Evolutionary conservation across 2,113 vertebrate genomes (phyloP).

Genomic region (Odocoileus virginianus): DNA sequence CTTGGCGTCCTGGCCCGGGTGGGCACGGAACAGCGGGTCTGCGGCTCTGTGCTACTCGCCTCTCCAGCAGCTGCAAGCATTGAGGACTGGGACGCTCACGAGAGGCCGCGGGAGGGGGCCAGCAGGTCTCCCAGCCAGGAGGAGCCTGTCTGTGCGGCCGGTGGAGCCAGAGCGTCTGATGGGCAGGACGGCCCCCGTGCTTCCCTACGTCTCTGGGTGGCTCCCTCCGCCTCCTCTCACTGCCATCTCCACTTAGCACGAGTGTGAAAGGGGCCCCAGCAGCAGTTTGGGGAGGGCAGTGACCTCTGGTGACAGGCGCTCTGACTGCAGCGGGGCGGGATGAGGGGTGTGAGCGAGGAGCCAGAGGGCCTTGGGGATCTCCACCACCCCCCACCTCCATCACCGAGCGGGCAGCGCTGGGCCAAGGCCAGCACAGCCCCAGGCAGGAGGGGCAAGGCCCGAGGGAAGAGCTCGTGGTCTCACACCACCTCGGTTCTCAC

Average conservation of each 20-base stretch:
- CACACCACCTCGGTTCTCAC: accelerated
- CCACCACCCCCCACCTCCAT: not conserved
- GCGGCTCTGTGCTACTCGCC: not conserved
- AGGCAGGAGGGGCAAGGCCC: not conserved
- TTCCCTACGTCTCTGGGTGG: not conserved
- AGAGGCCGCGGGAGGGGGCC: not conserved
- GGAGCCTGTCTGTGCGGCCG: accelerated
- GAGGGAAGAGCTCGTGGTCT: not conserved
- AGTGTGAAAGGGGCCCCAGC: not conserved
- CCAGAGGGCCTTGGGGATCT: not conserved
- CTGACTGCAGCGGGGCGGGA: not conserved
- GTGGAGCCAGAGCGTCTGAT: accelerated
- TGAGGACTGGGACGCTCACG: not conserved
- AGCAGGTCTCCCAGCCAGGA: not conserved
- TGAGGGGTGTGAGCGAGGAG: not conserved
- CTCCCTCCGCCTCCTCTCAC: not conserved
- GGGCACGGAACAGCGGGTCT: not conserved
- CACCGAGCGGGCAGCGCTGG: accelerated
- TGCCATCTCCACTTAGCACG: not conserved
- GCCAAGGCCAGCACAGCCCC: too few relatives aligned
- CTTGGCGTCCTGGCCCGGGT: accelerated
- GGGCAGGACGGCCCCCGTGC: not conserved
- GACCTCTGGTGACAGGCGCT: not conserved
- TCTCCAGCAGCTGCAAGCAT: not conserved
- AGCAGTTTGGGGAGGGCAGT: not conserved